Conservation (phyloP, 2,113 vertebrate genomes). For the Misgurnus anguillicaudatus region DNA sequence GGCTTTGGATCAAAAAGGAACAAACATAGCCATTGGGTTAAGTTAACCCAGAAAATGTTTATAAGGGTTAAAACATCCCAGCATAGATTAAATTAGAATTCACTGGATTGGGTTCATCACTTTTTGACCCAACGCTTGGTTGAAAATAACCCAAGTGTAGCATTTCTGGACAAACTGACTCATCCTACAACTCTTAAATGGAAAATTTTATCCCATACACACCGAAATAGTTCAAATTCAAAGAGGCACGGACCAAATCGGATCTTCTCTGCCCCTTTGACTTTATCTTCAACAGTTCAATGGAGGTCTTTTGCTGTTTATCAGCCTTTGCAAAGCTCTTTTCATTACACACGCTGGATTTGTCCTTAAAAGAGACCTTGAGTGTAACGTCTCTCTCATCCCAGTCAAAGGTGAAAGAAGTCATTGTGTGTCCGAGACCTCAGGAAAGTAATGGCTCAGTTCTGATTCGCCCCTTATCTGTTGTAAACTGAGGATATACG, state of each 20-base stretch:
- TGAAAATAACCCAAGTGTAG: too few relatives aligned
- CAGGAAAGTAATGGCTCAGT: conserved; percentile 36
- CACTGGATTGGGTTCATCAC: too few relatives aligned
- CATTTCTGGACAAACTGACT: neutral
- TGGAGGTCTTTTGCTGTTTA: conserved; percentile 11
- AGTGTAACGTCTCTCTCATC: conserved; percentile 58
- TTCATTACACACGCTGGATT: conserved; percentile 27
- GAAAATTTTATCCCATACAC: conserved; percentile 25
- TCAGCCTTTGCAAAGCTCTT: conserved; percentile 39
- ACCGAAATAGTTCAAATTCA: neutral
- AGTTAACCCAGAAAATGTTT: too few relatives aligned
- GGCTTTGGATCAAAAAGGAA: too few relatives aligned
- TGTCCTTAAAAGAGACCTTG: conserved; percentile 56
- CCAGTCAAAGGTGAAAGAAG: conserved; percentile 35
- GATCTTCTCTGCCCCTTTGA: conserved; percentile 23
- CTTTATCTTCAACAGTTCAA: conserved; percentile 30
- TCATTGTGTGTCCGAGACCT: conserved; percentile 14
- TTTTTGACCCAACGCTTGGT: too few relatives aligned
- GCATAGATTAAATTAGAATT: too few relatives aligned
- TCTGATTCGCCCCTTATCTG: conserved; percentile 55
- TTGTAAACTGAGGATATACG: conserved; percentile 45
- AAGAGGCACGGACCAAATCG: neutral
- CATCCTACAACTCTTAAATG: neutral
- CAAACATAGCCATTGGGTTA: too few relatives aligned
- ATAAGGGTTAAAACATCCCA: too few relatives aligned